Percentiles rank a stretch among this genome's conserved stretches.
Evolutionary conservation across 2,797 vertebrate genomes (phyloP).

Genomic region (Syngnathus rostellatus): DNA sequence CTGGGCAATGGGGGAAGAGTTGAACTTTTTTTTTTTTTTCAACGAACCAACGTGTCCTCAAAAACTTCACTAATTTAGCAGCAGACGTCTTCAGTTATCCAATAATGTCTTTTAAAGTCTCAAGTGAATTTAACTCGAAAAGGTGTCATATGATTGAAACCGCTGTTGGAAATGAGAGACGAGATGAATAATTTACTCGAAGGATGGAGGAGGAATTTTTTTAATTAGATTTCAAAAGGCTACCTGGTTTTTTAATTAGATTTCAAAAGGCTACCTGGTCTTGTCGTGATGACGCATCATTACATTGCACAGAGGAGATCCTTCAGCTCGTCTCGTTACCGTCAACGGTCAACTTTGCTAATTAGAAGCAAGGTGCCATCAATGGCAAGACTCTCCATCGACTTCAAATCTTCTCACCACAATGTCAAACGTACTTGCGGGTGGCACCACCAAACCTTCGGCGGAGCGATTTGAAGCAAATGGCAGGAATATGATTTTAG

Average conservation of each 20-base stretch:
- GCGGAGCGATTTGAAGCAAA: not conserved
- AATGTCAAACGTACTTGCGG: not conserved
- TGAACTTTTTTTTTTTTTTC: slow-evolving; percentile 23
- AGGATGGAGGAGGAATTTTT: slow-evolving; percentile 7
- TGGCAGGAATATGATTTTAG: no score
- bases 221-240: slow-evolving; percentile 32
- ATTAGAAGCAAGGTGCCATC: slow-evolving; percentile 25
- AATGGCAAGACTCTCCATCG: not conserved
- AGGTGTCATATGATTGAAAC: slow-evolving; percentile 15
- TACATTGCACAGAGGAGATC: slow-evolving; percentile 52
- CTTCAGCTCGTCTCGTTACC: slow-evolving; percentile 43
- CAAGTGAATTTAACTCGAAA: slow-evolving; percentile 9
- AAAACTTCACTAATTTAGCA: slow-evolving; percentile 35
- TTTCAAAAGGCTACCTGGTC: slow-evolving; percentile 30
- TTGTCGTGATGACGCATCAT: slow-evolving; percentile 43
- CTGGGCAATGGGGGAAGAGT: slow-evolving; percentile 28
- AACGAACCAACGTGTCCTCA: slow-evolving; percentile 22
- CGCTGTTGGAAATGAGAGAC: slow-evolving; percentile 3
- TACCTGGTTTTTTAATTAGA: slow-evolving; percentile 46
- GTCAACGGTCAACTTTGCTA: slow-evolving; percentile 32
- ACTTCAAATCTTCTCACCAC: not conserved
- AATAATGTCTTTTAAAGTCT: slow-evolving; percentile 22
- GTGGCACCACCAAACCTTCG: not conserved
- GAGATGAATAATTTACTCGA: not conserved
- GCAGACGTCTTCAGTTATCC: slow-evolving; percentile 17